Percentiles rank a stretch among this genome's conserved stretches.
These are phyloP conservation scores for Blastobasis adustella DNA, from an alignment of 2,888 invertebrate species.

Conservation along the genomic window DNA sequence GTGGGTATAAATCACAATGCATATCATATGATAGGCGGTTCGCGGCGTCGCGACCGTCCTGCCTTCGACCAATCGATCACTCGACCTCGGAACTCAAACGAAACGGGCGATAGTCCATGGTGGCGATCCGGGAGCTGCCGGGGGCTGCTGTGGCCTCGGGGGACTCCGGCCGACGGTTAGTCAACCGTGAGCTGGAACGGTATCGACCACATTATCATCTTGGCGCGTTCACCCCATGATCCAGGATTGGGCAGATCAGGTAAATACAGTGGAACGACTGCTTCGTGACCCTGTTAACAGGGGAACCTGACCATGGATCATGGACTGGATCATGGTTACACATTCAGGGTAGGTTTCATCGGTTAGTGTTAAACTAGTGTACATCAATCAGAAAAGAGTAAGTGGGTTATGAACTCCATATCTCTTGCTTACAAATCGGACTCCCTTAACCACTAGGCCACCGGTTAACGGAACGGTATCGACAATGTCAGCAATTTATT, in stretches of 20 bases:
- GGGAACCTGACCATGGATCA: no score
- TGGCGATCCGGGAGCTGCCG: slow-evolving; percentile 35
- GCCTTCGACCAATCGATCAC: slow-evolving; percentile 46
- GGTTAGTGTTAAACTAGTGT: neutral
- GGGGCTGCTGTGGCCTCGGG: no score
- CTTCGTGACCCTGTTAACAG: no score
- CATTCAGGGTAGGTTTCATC: neutral
- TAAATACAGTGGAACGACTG: no score
- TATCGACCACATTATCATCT: no score
- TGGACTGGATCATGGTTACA: neutral
- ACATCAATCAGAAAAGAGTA: neutral
- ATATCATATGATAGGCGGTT: slow-evolving; percentile 66
- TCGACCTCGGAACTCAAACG: slow-evolving; percentile 48
- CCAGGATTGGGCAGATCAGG: no score
- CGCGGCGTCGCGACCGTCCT: slow-evolving; percentile 19
- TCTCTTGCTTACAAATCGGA: no score
- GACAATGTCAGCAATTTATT: no score
- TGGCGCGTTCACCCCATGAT: no score
- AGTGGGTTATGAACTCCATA: neutral
- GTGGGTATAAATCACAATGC: slow-evolving; percentile 67
- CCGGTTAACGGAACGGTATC: no score
- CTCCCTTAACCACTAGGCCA: no score
- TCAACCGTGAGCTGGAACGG: slow-evolving; percentile 52
- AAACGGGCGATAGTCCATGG: slow-evolving; percentile 57
- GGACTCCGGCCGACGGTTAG: slow-evolving; percentile 51